These are phyloP conservation scores for Creontiades dilutus DNA, from an alignment of 2,888 invertebrate genomes.

Conservation along the genomic window DNA sequence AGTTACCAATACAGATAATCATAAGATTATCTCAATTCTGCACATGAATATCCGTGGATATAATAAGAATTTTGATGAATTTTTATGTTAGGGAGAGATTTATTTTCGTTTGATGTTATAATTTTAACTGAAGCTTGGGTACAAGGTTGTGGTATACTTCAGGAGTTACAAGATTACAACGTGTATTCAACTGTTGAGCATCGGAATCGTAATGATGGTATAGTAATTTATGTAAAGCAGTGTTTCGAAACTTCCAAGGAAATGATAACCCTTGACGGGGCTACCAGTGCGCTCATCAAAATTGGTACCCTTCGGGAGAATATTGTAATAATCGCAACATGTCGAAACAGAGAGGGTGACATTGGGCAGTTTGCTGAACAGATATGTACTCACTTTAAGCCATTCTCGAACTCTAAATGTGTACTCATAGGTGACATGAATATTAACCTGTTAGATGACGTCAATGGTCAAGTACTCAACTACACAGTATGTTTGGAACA, in stretches of 20 bases:
- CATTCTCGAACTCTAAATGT: conserved; percentile 46
- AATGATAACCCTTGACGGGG: conserved; percentile 24
- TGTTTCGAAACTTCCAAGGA: conserved; percentile 45
- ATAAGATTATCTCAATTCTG: too few relatives aligned
- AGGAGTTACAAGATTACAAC: conserved; percentile 34
- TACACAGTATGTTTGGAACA: conserved; percentile 38
- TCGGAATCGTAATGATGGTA: conserved; percentile 53
- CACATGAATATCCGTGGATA: too few relatives aligned
- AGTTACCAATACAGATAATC: too few relatives aligned
- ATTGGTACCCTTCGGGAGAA: conserved; percentile 21
- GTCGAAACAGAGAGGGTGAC: conserved; percentile 53
- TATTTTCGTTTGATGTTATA: conserved; percentile 36
- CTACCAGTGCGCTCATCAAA: conserved; percentile 13
- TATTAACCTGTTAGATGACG: conserved; percentile 17
- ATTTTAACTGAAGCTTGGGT: conserved; percentile 50
- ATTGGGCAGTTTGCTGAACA: conserved; percentile 47
- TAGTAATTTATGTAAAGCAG: conserved; percentile 35
- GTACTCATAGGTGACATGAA: conserved; percentile 51
- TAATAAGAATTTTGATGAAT: too few relatives aligned
- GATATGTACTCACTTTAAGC: conserved; percentile 48
- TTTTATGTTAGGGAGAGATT: too few relatives aligned
- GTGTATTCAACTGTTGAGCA: conserved; percentile 42
- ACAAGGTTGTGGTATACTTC: not conserved
- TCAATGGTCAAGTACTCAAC: conserved; percentile 31
- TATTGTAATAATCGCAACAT: conserved; percentile 39